Base-by-base conservation (phyloP, 2,797 vertebrate species). In the Danionella dracula region DNA sequence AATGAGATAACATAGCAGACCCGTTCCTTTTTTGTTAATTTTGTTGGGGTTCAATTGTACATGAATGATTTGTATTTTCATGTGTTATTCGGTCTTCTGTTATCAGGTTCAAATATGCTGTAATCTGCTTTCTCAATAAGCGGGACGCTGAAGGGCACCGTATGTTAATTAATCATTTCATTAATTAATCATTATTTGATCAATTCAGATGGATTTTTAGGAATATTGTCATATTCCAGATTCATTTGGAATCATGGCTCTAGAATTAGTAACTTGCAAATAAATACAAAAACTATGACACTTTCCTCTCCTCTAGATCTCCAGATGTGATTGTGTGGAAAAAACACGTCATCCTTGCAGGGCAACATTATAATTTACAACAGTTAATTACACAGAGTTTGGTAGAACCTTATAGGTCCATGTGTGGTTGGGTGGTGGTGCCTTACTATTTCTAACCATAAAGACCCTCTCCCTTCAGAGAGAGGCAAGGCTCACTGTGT, bases 281-380 rank as follows among this genome's bases (percentile, higher is more conserved):
- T n/a, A n/a, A n/a, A n/a, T n/a, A n/a, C n/a, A n/a, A n/a, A n/a
- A 27, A 27, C 23, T 3, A 27, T 3, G 23, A 27, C 23, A 27
- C 6, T 27, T 27, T 67, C 66, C 41, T 56, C 66, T 48, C 50
- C 35, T 54, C 15, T 17, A 42, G 9, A 34, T 44, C 37, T 51
- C 13, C 60, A 51, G 60, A 63, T 63, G 60, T 63, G 48, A 63
- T 29, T 21, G 29, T 29, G 19, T 4, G 78, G 79, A 83, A 84
- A 73, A 17, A 48, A 69, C 66, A 84, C 82, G 79, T 87, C 86
- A 86, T 79, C 63, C 12, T 9, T 23, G 1, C 12, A 66, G 20
- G 55, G 42, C 66, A 77, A 76, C 83, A 70, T 84, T 88, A 73
- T 88, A 84, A 88, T 89, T 88, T 90, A 76, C 75, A 73, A 77